A percentile compares a stretch with the other conserved stretches of the same genome.
Conservation (phyloP, 2,113 vertebrate genomes). For the Pandion haliaetus region DNA sequence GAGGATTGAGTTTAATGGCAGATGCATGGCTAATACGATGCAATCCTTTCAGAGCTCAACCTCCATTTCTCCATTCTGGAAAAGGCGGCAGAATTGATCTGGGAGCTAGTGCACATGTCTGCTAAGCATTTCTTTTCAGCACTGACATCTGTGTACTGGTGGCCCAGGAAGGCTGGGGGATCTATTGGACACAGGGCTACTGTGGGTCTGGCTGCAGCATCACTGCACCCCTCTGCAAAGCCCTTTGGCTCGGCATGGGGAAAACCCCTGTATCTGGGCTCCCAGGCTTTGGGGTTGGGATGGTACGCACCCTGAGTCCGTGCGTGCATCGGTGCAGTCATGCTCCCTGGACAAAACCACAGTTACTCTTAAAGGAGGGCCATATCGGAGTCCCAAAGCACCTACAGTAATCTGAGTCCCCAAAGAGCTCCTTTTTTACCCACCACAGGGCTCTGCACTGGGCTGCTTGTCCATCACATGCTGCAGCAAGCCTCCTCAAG, state of each 20-base stretch:
- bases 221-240: not conserved
- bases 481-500: not conserved
- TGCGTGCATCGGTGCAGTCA: fast-evolving
- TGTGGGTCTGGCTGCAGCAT: not conserved
- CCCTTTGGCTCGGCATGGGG: not conserved
- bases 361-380: not conserved
- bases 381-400: fast-evolving
- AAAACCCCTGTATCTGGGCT: not conserved
- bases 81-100: not conserved
- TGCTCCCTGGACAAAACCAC: not conserved
- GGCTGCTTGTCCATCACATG: not conserved
- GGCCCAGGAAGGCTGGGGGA: not conserved
- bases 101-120: not conserved
- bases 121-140: not conserved
- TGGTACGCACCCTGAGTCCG: too few species aligned
- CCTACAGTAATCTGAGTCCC: not conserved
- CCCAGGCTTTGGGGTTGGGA: not conserved
- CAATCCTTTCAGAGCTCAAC: not conserved
- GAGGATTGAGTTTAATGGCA: not conserved
- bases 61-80: not conserved
- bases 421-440: not conserved
- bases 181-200: fast-evolving
- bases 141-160: not conserved
- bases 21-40: not conserved
- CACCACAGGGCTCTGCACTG: not conserved